phyloP scores from a whole-genome alignment of 2,113 vertebrate species.

The Tor tambroides region DNA sequence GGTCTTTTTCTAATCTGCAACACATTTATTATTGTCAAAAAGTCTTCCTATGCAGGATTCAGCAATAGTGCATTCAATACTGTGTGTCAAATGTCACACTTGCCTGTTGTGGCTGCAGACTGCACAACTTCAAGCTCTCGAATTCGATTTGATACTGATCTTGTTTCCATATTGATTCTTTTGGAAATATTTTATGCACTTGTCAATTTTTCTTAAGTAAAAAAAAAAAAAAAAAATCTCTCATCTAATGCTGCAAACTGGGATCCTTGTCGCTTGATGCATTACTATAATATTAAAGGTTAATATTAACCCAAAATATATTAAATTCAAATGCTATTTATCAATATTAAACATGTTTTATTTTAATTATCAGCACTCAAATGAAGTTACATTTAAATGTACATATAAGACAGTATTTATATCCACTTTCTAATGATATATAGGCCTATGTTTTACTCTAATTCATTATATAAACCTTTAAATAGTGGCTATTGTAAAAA shows the following conservation, averaged over 20 bases:
- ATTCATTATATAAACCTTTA: not conserved
- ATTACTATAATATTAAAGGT: not conserved
- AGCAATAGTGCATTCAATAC: not conserved
- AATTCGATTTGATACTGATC: not conserved
- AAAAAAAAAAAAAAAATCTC: not conserved
- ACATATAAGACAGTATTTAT: not conserved
- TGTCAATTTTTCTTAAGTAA: not conserved
- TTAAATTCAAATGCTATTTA: not conserved
- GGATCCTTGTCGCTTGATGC: not conserved
- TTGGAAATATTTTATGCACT: not conserved
- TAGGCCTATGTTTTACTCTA: not conserved
- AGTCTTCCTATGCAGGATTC: no score
- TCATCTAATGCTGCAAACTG: not conserved
- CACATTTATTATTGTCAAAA: not conserved
- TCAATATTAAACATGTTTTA: not conserved
- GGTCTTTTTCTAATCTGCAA: conserved; percentile 11
- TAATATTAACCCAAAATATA: not conserved
- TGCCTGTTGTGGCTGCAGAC: not conserved
- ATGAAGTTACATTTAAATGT: not conserved
- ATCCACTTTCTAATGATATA: not conserved
- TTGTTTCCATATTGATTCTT: not conserved
- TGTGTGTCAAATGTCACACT: not conserved
- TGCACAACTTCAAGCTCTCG: not conserved
- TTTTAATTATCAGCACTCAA: not conserved
- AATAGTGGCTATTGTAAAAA: not conserved